phyloP scores from a whole-genome alignment of 2,797 vertebrate genomes.

The Lepus oiostolus region DNA sequence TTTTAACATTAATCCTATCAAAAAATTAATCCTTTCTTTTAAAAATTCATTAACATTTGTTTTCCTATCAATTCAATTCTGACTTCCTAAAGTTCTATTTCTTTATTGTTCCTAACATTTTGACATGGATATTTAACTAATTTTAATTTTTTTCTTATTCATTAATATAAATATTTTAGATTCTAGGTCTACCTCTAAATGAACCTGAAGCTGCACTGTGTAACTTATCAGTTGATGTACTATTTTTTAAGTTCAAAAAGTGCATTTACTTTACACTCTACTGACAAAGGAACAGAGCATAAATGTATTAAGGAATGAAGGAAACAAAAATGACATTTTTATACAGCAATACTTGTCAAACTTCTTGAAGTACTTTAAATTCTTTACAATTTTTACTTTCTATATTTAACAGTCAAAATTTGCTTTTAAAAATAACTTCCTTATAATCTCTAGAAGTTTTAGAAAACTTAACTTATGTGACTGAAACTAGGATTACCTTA shows the following conservation, averaged over 20 bases:
- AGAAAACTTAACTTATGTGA: conserved; percentile 32
- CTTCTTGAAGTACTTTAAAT: conserved; percentile 60
- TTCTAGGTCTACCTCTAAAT: not conserved
- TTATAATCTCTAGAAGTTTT: conserved; percentile 15
- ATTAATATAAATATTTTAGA: not conserved
- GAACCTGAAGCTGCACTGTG: not conserved
- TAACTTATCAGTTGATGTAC: not conserved
- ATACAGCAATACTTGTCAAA: conserved; percentile 44
- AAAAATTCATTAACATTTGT: not conserved
- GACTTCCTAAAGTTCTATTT: not conserved
- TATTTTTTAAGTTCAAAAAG: conserved; percentile 41
- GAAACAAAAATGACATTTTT: conserved; percentile 60
- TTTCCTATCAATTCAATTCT: not conserved
- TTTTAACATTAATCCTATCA: not conserved
- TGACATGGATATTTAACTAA: not conserved
- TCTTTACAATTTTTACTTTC: conserved; percentile 13
- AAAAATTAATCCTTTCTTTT: not conserved
- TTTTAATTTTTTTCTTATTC: not conserved
- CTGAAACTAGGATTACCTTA: conserved; percentile 32
- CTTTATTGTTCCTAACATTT: not conserved
- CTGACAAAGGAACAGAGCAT: conserved; percentile 58
- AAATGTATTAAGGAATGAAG: not conserved
- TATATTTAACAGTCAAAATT: conserved; percentile 30
- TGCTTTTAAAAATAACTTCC: conserved; percentile 47
- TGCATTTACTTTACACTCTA: conserved; percentile 79